These are phyloP conservation scores for Sakesphorus luctuosus DNA, from an alignment of 2,113 vertebrate species.

Conservation along the genomic window DNA sequence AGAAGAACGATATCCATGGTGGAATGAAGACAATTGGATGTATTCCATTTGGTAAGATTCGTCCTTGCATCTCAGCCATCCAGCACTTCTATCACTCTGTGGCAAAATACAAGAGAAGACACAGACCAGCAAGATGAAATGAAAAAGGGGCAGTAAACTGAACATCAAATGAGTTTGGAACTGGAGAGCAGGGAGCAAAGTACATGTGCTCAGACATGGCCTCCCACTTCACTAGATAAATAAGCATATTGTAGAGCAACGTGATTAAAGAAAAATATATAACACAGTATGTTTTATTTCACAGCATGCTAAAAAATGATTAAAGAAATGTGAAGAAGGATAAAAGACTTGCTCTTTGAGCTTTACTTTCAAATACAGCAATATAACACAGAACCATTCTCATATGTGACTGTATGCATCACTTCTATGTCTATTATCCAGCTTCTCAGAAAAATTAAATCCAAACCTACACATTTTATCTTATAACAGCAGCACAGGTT, in stretches of 20 bases:
- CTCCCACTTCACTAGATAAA: conserved; percentile 40
- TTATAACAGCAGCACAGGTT: conserved; percentile 9
- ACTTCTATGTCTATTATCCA: conserved; percentile 5
- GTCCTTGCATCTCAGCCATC: not conserved
- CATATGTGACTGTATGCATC: not conserved
- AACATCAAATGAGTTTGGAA: not conserved
- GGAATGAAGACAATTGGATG: not conserved
- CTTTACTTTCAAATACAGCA: conserved; percentile 8
- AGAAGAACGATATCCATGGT: not conserved
- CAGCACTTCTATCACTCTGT: not conserved
- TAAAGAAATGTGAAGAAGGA: conserved; percentile 39
- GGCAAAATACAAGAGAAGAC: not conserved
- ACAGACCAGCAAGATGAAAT: not conserved
- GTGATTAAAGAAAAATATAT: conserved; percentile 2
- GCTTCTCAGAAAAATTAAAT: conserved; percentile 32
- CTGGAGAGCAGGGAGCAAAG: not conserved
- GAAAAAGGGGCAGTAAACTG: not conserved
- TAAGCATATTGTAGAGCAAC: not conserved
- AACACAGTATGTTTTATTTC: conserved; percentile 22
- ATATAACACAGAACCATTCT: not conserved
- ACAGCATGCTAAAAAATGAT: conserved; percentile 55
- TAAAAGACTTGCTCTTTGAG: conserved; percentile 1
- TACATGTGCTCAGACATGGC: not conserved
- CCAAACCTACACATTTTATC: conserved; percentile 36
- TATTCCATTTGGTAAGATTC: not conserved